Evolutionary conservation across 1,140 invertebrate species (phyloP), one percentile per base, ranked within the genome.

Genomic region (Calephelis nemesis): DNA sequence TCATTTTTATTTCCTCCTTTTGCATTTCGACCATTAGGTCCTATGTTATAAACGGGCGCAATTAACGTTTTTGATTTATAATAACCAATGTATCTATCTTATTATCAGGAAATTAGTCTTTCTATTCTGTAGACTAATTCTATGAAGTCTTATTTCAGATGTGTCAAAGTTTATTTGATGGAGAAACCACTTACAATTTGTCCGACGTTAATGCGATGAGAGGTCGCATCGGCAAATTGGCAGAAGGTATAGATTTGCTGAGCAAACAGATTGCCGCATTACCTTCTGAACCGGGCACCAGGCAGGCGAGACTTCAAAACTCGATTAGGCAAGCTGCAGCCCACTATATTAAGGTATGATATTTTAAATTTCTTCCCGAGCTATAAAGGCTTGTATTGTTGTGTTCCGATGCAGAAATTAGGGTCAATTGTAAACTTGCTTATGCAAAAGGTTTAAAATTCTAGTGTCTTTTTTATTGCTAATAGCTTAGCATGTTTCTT

Each of bases 151-250:
- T 15, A 7, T 58, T 76, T 47, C 79, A 97, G 96, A 93, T 94
- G 93, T 93, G 92, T 84, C 88, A 90, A 72, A 94, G 94, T 66
- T 78, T 95, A 4, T 93, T 93, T 74, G 94, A 95, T 71, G 98
- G 98, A 62, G 98, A 99, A 92, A 95, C 95, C 0, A 96, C 95
- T 0, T 98, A 98, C 78, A 95, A 95, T 68, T 84, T 99, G 39
- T 91, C 94, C 47, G 96, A 98, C 85, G 97, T 97, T 9, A 96
- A 97, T 83, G 93, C 95, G 10, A 87, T 98, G 68, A 93, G 97
- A 71, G 93, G 95, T 2, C 96, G 97, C 80, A 95, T 99, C 12
- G 95, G 97, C 0, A 96, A 96, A 83, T 93, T 98, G 62, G 98
- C 97, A 1, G 97, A 98, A 87, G 95, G 94, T 62, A 96, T 99